phyloP scores from a whole-genome alignment of 2,888 invertebrate species.

The Boloria selene region DNA sequence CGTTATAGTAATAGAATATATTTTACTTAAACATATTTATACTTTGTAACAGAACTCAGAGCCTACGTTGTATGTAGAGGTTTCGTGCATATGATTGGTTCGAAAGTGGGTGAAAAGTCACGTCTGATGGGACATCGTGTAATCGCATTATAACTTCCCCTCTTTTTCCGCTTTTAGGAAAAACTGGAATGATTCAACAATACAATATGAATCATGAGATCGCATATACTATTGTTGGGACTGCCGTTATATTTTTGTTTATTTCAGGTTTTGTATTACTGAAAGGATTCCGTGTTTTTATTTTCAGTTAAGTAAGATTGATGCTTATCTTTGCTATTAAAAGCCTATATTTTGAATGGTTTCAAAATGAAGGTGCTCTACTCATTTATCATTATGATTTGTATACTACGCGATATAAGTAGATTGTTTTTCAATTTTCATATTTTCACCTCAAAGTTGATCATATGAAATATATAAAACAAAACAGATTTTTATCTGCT shows the following conservation, averaged over 20 bases:
- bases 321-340: slow-evolving; percentile 8
- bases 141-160: slow-evolving; percentile 51
- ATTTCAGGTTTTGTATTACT: slow-evolving; percentile 15
- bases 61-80: slow-evolving; percentile 38
- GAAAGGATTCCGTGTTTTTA: slow-evolving; percentile 18
- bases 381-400: too few species aligned
- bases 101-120: slow-evolving; percentile 58
- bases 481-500: too few species aligned
- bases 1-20: slow-evolving; percentile 29
- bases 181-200: slow-evolving; percentile 26
- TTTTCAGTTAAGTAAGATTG: slow-evolving; percentile 15
- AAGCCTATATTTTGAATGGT: neutral
- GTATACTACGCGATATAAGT: too few species aligned
- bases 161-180: slow-evolving; percentile 39
- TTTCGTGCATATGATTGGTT: slow-evolving; percentile 63
- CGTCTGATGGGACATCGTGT: slow-evolving; percentile 49
- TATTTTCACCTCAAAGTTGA: too few species aligned
- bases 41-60: neutral
- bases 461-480: too few species aligned
- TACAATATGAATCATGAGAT: slow-evolving; percentile 30
- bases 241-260: slow-evolving; percentile 25
- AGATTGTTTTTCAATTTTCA: too few species aligned
- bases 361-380: too few species aligned
- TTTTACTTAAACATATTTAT: slow-evolving; percentile 25
- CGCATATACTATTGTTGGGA: slow-evolving; percentile 24